Evolutionary conservation across 2,113 vertebrate genomes (phyloP), one percentile per base, ranked within the genome.

Genomic region (Uria aalge): DNA sequence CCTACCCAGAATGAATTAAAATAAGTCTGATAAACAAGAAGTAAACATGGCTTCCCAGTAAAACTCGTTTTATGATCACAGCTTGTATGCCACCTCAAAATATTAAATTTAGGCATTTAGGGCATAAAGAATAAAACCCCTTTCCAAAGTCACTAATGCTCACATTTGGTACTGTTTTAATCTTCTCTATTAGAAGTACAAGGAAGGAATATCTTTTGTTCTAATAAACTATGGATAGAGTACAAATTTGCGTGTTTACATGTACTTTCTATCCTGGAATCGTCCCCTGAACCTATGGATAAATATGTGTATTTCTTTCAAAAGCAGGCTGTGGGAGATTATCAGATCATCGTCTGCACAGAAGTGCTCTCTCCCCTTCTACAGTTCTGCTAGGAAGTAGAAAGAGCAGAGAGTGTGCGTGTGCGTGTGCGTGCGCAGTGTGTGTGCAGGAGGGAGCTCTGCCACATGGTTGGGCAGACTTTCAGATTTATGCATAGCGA

Each of bases 1-100:
- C 92, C 77, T 92, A 93, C 95, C 97, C 98, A 98, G 97, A 95
- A 95, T 85, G 89, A 98, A 98, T 98, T 97, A 97, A 98, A 98
- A 91, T 94, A 91, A 96, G 96, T 96, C 96, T 97, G 98, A 98
- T 98, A 96, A 97, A 96, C 96, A 97, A 97, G 96, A 98, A 94
- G 94, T 96, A 97, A 97, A 97, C 92, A 95, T 96, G 96, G 96
- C 92, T 97, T 96, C 91, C 95, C 96, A 97, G 96, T 98, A 97
- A 98, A 97, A 96, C 95, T 86, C 4, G 21, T 96, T 98, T 98
- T 97, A 98, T 96, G 97, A 97, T 96, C 98, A 97, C 96, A 96
- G 97, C 85, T 91, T 97, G 97, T 94, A 83, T 97, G 92, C 95
- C 96, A 97, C 67, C 94, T 98, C 96, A 97, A 97, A 98, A 97